Evolutionary conservation across 2,888 invertebrate genomes (phyloP).

Genomic region (Elegia similella): DNA sequence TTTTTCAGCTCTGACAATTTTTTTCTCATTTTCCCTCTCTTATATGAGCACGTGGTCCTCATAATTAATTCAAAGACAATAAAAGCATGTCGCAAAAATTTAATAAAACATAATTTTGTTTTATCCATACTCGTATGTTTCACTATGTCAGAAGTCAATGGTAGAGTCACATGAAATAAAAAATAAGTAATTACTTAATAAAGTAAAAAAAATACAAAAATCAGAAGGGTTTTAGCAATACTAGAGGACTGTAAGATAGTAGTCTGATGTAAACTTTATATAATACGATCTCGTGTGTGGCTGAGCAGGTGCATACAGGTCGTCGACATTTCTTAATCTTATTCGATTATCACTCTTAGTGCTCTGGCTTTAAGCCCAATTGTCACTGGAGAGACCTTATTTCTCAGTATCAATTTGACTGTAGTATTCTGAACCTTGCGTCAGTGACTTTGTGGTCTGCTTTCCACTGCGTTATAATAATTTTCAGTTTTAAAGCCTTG

Average conservation of each 20-base stretch:
- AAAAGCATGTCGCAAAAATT: no score
- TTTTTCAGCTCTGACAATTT: no score
- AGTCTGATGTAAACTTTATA: slow-evolving; percentile 5
- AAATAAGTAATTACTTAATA: no score
- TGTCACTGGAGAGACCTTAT: neutral
- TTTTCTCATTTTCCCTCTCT: no score
- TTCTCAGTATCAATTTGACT: neutral
- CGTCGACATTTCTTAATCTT: slow-evolving; percentile 56
- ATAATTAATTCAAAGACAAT: no score
- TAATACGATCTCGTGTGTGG: slow-evolving; percentile 47
- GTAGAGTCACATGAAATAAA: no score
- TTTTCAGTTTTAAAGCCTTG: slow-evolving; percentile 8
- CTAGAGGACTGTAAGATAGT: neutral
- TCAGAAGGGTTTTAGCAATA: no score
- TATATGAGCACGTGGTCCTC: no score
- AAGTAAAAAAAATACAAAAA: no score
- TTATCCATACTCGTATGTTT: no score
- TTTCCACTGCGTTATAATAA: neutral
- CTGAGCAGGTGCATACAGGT: slow-evolving; percentile 62
- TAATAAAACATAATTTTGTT: no score
- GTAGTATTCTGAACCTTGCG: neutral
- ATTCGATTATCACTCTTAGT: slow-evolving; percentile 27
- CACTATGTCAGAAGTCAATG: no score
- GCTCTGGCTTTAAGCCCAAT: neutral
- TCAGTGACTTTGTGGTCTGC: neutral